phyloP scores from a whole-genome alignment of 35 echinoderm and acorn worm species.

The Heliocidaris tuberculata region DNA sequence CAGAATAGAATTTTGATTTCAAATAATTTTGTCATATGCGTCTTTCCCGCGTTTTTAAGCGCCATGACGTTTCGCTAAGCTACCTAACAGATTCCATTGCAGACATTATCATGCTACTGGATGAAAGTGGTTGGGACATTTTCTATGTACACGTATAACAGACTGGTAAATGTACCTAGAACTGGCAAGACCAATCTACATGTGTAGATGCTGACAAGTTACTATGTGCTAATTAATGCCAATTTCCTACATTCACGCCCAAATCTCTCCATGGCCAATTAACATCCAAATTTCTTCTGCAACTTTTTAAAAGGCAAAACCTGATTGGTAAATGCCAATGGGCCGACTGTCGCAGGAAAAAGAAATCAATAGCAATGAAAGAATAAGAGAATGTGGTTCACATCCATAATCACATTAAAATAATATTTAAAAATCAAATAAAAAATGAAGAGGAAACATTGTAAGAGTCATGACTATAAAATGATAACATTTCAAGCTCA shows the following conservation, averaged over 20 bases:
- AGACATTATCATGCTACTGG: neutral
- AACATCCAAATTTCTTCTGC: neutral
- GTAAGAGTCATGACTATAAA: too few species aligned
- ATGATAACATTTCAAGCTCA: too few species aligned
- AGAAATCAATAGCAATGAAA: neutral
- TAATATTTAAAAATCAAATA: too few species aligned
- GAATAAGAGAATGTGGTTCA: neutral
- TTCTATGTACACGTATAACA: too few species aligned
- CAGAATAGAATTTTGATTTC: too few species aligned
- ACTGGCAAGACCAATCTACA: neutral
- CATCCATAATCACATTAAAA: neutral
- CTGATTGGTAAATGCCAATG: neutral
- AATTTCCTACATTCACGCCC: neutral
- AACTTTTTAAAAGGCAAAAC: neutral
- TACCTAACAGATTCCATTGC: too few species aligned
- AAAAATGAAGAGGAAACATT: too few species aligned
- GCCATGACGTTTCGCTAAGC: too few species aligned
- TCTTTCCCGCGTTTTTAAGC: too few species aligned
- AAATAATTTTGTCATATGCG: too few species aligned
- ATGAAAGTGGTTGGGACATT: too few species aligned
- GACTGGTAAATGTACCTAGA: neutral
- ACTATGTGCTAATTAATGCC: neutral
- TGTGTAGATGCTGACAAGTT: neutral
- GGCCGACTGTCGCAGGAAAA: neutral
- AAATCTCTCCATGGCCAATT: neutral